These are phyloP conservation scores for Babylonia areolata DNA, from an alignment of 1,140 invertebrate genomes.

Conservation along the genomic window DNA sequence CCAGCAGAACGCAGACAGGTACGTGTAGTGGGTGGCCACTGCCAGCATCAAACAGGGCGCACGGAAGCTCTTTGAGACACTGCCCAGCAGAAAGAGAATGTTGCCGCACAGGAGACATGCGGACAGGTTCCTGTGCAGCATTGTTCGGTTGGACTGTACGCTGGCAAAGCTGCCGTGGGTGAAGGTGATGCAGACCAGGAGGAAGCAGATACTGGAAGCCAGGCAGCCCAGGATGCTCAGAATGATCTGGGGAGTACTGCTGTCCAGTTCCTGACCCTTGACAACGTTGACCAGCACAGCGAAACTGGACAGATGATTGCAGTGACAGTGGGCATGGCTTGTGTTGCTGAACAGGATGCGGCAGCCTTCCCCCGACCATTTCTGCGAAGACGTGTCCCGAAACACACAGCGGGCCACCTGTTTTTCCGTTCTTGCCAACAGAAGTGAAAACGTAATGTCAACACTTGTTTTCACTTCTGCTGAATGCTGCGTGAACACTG, in stretches of 20 bases:
- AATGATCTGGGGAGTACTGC: too few species aligned
- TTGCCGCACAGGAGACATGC: neutral
- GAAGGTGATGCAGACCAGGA: constrained; percentile 3
- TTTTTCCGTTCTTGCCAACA: neutral
- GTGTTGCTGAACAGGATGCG: constrained; percentile 51
- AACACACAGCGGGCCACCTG: neutral
- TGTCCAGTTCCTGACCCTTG: neutral
- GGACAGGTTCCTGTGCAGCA: neutral
- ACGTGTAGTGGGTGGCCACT: neutral
- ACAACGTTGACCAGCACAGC: constrained; percentile 81
- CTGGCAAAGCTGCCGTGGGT: neutral
- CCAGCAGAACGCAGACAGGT: constrained; percentile 10
- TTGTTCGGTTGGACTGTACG: neutral
- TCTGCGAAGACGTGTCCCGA: constrained; percentile 29
- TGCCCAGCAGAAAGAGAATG: neutral
- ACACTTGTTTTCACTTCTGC: neutral
- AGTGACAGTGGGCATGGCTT: constrained; percentile 90
- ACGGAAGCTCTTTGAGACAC: too few species aligned
- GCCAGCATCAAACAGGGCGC: neutral
- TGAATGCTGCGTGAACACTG: neutral
- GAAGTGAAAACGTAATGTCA: neutral
- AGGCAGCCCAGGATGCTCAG: neutral
- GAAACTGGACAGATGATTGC: constrained; percentile 92
- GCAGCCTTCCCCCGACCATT: constrained; percentile 62
- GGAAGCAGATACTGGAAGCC: neutral